phyloP scores from a whole-genome alignment of 1,140 invertebrate genomes.

The Brachionus sp. region DNA sequence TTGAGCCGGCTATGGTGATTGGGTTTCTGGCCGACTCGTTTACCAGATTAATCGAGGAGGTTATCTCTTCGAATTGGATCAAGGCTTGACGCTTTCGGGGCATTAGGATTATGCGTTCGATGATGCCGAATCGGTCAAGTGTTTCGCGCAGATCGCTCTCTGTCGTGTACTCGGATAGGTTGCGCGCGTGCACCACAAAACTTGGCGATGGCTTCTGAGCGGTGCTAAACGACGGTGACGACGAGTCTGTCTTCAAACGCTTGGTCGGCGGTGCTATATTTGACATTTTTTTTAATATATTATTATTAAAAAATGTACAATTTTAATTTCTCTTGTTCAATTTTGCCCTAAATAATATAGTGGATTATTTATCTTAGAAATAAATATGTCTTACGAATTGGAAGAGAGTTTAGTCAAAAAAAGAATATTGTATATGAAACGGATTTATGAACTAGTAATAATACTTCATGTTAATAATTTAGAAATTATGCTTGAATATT shows the following conservation, averaged over 20 bases:
- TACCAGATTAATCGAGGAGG: neutral
- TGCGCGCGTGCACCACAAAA: conserved; percentile 13
- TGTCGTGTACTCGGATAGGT: neutral
- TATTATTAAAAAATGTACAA: neutral
- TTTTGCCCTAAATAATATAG: neutral
- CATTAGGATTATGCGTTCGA: conserved; percentile 13
- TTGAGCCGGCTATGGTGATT: neutral
- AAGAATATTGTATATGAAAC: neutral
- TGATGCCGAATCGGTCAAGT: neutral
- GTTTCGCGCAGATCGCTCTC: neutral
- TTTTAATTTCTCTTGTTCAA: neutral
- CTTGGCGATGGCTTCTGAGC: conserved; percentile 7
- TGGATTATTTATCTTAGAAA: neutral
- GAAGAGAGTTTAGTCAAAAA: conserved; percentile 25
- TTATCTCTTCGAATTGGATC: conserved; percentile 21
- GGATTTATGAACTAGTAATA: conserved; percentile 1
- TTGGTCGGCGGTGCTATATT: neutral
- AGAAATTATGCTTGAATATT: neutral
- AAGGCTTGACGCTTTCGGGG: neutral
- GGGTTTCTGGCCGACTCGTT: neutral
- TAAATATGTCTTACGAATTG: neutral
- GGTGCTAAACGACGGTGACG: neutral
- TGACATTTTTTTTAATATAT: neutral
- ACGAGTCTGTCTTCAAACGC: conserved; percentile 17
- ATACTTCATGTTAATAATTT: neutral